Conservation (phyloP, 2,888 invertebrate genomes). For the Hyppa rectilinea region DNA sequence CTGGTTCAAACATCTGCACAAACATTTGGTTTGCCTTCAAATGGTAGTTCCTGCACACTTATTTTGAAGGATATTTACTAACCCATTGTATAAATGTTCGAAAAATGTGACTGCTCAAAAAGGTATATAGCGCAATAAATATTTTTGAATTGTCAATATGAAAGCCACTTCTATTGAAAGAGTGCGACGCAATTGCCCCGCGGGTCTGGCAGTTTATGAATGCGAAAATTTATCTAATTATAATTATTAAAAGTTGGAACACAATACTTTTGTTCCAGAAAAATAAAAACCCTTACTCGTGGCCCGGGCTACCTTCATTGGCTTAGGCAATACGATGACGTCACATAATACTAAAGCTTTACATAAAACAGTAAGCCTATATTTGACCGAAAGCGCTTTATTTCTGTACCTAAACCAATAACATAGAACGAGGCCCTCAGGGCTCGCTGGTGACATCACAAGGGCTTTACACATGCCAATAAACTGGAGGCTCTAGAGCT, state of each 20-base stretch:
- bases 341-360: constrained; percentile 12
- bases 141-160: too few species aligned
- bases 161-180: too few species aligned
- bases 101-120: too few species aligned
- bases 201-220: not conserved
- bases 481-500: not conserved
- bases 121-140: too few species aligned
- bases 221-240: not conserved
- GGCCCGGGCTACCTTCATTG: not conserved
- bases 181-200: too few species aligned
- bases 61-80: too few species aligned
- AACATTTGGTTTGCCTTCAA: not conserved
- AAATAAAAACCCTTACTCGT: not conserved
- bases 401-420: constrained; percentile 39
- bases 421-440: not conserved
- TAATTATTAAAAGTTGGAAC: not conserved
- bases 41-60: not conserved
- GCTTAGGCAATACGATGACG: not conserved
- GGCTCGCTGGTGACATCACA: constrained; percentile 13
- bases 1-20: not conserved
- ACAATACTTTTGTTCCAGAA: not conserved
- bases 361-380: not conserved
- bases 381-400: constrained; percentile 13
- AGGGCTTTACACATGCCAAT: constrained; percentile 1
- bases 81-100: too few species aligned